Base-by-base conservation (phyloP, 2,113 vertebrate species). In the Seriola dumerili region DNA sequence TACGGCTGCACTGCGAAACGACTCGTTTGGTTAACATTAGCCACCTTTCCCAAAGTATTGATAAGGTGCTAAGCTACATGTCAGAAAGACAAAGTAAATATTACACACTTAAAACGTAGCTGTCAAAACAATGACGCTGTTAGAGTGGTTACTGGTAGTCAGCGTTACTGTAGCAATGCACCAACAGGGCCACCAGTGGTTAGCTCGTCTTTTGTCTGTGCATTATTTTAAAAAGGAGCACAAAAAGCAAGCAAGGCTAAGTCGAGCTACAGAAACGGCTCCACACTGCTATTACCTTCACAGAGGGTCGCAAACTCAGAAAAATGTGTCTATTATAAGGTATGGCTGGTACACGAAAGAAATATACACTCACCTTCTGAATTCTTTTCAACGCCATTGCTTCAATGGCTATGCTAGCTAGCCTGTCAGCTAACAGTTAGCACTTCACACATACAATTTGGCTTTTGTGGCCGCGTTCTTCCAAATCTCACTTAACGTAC, bases 381-480 rank as follows among this genome's bases (percentile, higher is more conserved):
- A 96, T 96, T 93, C 95, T 93, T 94, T 96, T 96, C 95, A 96
- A 94, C 95, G 95, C 95, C 95, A 96, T 96, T 93, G 92, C 92
- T 91, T 91, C 77, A 91, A 88, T 89, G 92, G 93, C 93, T 94
- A 83, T 71, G 90, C 92, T 87, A 87, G 78, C 82, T 93, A 92
- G 90, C 92, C 84, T 91, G 91, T 91, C 78, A 93, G 89, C 85
- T 94, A 93, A 91, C 88, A 76, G 86, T 90, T 91, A 88, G 86
- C 86, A 78, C 89, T 76, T 90, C 73, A 90, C 88, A 90, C 92
- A 91, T 91, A 92, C 85, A 91, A 86, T 91, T 90, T 84, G 48
- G 84, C 57, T 91, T 92, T 75, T 69, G 68, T 84, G 57, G 72
- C 80, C 80, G 83, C 84, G 85, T 89, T 73, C 71, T 81, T 52